Base-by-base conservation (phyloP, 2,113 vertebrate species). In the Equus quagga region DNA sequence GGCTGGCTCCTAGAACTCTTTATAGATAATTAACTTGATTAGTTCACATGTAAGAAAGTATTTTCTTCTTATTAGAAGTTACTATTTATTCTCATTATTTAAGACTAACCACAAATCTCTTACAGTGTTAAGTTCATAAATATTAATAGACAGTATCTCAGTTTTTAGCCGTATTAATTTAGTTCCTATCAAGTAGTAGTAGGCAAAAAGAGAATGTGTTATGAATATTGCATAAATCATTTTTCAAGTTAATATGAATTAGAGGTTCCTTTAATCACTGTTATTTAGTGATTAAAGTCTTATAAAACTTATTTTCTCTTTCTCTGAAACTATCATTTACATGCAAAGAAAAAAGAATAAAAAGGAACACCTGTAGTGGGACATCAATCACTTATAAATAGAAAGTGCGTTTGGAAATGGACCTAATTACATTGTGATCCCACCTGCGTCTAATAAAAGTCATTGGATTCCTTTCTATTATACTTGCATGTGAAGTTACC, bases 71-170 rank as follows among this genome's bases (percentile, higher is more conserved):
- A 28, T 58, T 94, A 65, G 84, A 96, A 91, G 5, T 93, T 64
- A 58, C 13, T 91, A 17, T 83, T 72, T 86, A 36, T 84, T 91
- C 96, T 95, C 10, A 49, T 83, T 97, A 64, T 87, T 96, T 85
- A 89, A 94, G 46, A 70, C 28, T 86, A 82, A 87, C 15, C 5
- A 82, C 41, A 94, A 64, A 80, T 92, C 4, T 24, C 5, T 92
- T 80, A 2, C 13, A 67, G 17, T 91, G 4, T 65, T 94, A 84
- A 62, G 26, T 94, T 46, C 15, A 64, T 83, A 76, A 78, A 79
- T 85, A 23, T 64, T 94, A 95, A 58, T 92, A 89, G 51, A 84
- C 58, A 85, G 9, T 46, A 65, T 82, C 31, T 97, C 10, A 56
- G 51, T 94, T 97, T 92, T 82, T 92, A 80, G 31, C 62, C 60